These are phyloP conservation scores for Molossus molossus DNA, from an alignment of 2,797 vertebrate species.

Conservation along the genomic window DNA sequence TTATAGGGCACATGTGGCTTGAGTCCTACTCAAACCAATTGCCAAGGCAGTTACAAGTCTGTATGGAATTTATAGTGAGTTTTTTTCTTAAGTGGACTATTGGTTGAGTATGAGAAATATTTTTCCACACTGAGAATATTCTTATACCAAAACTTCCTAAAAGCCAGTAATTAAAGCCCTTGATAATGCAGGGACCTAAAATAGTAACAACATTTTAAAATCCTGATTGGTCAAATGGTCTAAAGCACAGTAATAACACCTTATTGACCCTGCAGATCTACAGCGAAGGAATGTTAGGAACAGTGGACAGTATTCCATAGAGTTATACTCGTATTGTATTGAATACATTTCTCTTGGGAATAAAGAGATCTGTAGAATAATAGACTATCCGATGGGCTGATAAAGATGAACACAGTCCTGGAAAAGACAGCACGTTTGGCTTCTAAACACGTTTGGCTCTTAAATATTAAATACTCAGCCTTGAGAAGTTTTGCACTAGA, in stretches of 20 bases:
- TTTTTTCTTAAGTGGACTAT: background rate
- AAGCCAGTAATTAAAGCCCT: background rate
- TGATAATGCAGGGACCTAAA: background rate
- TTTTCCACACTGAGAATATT: conserved; percentile 4
- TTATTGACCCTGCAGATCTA: background rate
- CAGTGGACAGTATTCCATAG: too few species aligned
- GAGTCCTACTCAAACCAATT: background rate
- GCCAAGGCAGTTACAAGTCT: background rate
- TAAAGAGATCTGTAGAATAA: background rate
- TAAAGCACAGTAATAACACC: background rate
- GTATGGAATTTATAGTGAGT: background rate
- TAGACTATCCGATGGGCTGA: background rate
- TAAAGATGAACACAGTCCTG: background rate
- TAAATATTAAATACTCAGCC: background rate
- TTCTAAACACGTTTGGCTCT: conserved; percentile 15
- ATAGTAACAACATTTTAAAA: background rate
- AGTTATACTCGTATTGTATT: too few species aligned
- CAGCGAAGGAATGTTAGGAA: background rate
- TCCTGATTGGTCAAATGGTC: background rate
- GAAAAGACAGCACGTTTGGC: background rate
- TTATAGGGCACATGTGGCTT: background rate
- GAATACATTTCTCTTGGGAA: background rate
- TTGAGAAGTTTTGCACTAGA: background rate
- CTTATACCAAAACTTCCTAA: background rate
- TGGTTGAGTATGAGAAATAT: background rate